Conservation (phyloP, 2,888 invertebrate species). For the Leptinotarsa peninsularis region DNA sequence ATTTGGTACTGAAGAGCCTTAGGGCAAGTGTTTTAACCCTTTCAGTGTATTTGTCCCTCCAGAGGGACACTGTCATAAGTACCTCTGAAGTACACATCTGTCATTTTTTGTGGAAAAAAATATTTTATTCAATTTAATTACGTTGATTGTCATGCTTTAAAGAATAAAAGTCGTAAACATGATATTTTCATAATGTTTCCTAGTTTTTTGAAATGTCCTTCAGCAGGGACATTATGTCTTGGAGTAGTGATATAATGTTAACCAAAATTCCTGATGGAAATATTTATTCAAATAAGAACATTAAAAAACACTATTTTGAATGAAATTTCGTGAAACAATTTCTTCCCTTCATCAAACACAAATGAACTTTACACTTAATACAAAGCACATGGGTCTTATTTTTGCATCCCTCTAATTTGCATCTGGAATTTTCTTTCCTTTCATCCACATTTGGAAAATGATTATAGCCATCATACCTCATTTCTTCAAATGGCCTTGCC, state of each 20-base stretch:
- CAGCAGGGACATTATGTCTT: constrained; percentile 25
- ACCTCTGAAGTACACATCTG: constrained; percentile 5
- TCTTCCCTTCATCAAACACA: constrained; percentile 22
- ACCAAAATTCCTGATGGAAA: constrained; percentile 21
- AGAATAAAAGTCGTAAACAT: constrained; percentile 21
- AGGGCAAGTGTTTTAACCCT: constrained; percentile 18
- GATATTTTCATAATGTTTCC: constrained; percentile 17
- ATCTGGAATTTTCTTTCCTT: constrained; percentile 22
- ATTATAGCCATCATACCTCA: constrained; percentile 18
- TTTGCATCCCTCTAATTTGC: constrained; percentile 25
- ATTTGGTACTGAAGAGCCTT: no score
- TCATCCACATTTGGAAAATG: constrained; percentile 18
- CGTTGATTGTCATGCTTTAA: constrained; percentile 18
- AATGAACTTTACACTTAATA: constrained; percentile 22
- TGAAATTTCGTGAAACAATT: constrained; percentile 22
- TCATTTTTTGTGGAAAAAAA: constrained; percentile 9
- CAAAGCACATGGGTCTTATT: constrained; percentile 23
- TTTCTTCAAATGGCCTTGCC: constrained; percentile 15
- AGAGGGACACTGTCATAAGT: constrained; percentile 10
- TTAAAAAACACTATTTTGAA: constrained; percentile 24
- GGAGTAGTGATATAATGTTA: constrained; percentile 20
- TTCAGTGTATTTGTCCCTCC: constrained; percentile 5
- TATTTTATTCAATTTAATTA: constrained; percentile 10
- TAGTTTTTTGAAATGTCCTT: constrained; percentile 23
- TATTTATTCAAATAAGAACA: constrained; percentile 23